phyloP scores from a whole-genome alignment of 2,797 vertebrate species.

The Martes flavigula region DNA sequence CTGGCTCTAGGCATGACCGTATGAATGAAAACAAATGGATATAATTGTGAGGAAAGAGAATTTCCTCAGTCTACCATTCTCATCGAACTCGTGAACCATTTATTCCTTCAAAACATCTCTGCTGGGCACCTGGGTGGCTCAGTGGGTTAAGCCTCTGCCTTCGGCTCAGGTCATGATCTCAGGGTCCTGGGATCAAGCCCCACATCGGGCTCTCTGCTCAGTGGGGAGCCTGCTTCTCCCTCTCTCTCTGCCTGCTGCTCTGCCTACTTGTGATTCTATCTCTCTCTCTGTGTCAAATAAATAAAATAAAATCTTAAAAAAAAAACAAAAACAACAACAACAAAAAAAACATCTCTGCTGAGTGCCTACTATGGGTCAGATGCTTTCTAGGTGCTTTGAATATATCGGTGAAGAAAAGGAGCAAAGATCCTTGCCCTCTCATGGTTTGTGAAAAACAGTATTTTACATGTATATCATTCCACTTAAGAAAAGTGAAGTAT shows the following conservation, averaged over 20 bases:
- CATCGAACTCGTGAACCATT: background rate
- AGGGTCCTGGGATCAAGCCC: no score
- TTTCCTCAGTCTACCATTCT: background rate
- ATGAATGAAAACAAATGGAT: background rate
- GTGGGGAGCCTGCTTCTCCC: no score
- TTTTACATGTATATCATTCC: background rate
- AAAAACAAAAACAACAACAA: no score
- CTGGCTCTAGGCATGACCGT: background rate
- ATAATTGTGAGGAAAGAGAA: background rate
- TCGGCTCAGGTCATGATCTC: no score
- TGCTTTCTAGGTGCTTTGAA: background rate
- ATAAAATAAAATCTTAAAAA: no score
- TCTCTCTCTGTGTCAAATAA: no score
- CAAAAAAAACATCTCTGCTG: background rate
- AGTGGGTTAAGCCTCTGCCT: no score
- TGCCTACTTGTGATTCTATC: no score
- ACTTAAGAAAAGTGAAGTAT: background rate
- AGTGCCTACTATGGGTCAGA: background rate
- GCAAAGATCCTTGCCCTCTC: background rate
- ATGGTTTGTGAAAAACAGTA: background rate
- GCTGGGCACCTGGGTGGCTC: no score
- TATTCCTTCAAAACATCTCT: background rate
- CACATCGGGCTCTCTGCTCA: no score
- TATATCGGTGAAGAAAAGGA: background rate
- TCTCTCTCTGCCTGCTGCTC: no score